Base-by-base conservation (phyloP, 2,888 invertebrate species). In the Dryomyza anilis region DNA sequence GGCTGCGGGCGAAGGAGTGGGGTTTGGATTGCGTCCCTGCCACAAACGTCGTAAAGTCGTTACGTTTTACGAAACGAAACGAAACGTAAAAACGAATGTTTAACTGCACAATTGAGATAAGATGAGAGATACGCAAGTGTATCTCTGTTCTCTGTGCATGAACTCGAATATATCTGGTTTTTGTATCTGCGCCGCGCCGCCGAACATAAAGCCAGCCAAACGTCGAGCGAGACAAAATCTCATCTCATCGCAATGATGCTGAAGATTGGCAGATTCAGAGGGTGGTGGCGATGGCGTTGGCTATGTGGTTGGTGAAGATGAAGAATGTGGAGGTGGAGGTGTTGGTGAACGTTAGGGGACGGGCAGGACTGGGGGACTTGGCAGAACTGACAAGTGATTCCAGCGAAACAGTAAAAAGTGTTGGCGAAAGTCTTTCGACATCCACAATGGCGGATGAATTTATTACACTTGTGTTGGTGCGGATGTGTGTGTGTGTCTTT, bases 21-120 rank as follows among this genome's bases (percentile, higher is more conserved):
- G 16, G 30, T 10, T n/a, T 16, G 33, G 29, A 30, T n/a, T 30
- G 53, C 29, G 53, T 21, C 29, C 16, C 29, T 8, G 53, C 14
- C 29, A n/a, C 56, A 39, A 48, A 33, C 46, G 48, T 60, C 48
- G 48, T 48, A 50, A 60, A 60, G 33, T 58, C 50, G 50, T 50
- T 36, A 60, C 33, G 50, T 60, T 60, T n/a, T n/a, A n/a, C n/a
- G n/a, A n/a, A n/a, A n/a, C n/a, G n/a, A n/a, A n/a, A 36, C 30
- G 36, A 55, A 21, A 30, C 50, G 60, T 61, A 52, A 39, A 69
- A 69, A 69, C 67, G 70, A 71, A 70, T 74, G 73, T 75, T 76
- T 72, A 77, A 76, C 75, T 77, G 76, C 81, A 76, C 79, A 81
- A 82, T 81, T 81, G 81, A 81, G 81, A 81, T 81, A 81, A 81